Evolutionary conservation across 1,140 invertebrate species (phyloP).

Genomic region (Habropoda laboriosa): DNA sequence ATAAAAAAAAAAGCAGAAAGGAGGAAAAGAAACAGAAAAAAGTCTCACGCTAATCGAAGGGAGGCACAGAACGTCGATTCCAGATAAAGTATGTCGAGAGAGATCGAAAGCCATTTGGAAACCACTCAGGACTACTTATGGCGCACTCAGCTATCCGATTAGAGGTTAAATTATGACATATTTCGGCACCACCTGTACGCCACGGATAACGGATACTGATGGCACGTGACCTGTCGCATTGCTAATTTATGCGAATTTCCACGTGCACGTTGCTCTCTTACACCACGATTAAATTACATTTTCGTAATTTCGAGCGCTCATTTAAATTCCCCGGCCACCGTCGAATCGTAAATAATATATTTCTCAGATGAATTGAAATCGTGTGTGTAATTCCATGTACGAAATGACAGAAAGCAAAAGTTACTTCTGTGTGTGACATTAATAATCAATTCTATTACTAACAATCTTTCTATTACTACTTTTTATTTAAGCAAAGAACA

Average conservation of each 20-base stretch:
- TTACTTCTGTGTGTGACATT: too few relatives aligned
- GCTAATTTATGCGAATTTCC: conserved; percentile 60
- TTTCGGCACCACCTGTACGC: conserved; percentile 50
- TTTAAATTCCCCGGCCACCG: neutral
- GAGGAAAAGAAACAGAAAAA: neutral
- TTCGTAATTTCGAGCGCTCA: conserved; percentile 5
- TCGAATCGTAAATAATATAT: conserved; percentile 11
- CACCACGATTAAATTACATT: conserved; percentile 16
- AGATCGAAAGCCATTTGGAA: conserved; percentile 57
- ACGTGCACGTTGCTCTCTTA: conserved; percentile 39
- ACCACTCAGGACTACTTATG: conserved; percentile 54
- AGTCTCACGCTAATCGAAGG: neutral
- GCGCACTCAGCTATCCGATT: conserved; percentile 57
- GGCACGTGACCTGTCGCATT: conserved; percentile 40
- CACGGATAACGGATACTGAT: conserved; percentile 60
- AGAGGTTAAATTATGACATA: conserved; percentile 65
- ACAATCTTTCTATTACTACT: too few relatives aligned
- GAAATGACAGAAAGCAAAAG: too few relatives aligned
- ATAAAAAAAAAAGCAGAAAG: neutral
- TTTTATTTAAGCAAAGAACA: too few relatives aligned
- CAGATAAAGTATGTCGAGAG: conserved; percentile 50
- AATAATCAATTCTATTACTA: too few relatives aligned
- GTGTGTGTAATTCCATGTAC: neutral
- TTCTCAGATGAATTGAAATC: neutral
- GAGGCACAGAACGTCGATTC: conserved; percentile 35